Evolutionary conservation across 2,888 invertebrate species (phyloP).

Genomic region (Dysmachus trigonus): DNA sequence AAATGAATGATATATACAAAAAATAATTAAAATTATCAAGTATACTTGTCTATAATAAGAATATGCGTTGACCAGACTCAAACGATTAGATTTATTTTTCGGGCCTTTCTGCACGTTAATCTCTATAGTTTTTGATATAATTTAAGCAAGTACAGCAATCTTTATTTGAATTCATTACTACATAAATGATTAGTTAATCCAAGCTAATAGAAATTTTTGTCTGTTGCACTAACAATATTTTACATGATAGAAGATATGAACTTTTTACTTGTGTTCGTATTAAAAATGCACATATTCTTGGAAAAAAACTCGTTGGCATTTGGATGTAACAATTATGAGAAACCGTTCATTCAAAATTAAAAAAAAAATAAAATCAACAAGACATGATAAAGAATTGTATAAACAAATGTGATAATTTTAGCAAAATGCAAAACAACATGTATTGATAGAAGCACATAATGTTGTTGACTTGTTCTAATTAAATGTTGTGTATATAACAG

Average conservation of each 20-base stretch:
- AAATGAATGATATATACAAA: no score
- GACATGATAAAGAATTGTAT: background rate
- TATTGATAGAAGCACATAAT: slow-evolving; percentile 4
- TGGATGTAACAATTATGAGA: slow-evolving; percentile 13
- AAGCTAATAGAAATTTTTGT: background rate
- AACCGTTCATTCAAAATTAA: slow-evolving; percentile 18
- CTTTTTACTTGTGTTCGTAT: background rate
- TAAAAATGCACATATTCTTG: slow-evolving; percentile 49
- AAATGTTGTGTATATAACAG: background rate
- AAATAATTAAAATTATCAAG: no score
- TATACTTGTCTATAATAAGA: no score
- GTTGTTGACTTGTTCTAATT: slow-evolving; percentile 9
- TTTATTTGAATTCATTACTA: background rate
- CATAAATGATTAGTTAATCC: background rate
- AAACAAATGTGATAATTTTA: slow-evolving; percentile 6
- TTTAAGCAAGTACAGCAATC: background rate
- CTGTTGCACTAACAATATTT: background rate
- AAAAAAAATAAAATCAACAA: background rate
- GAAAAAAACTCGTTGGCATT: background rate
- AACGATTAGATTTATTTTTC: background rate
- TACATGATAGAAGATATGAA: background rate
- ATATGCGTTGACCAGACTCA: background rate
- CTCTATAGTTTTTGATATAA: background rate
- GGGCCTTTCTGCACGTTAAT: background rate
- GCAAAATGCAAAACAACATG: slow-evolving; percentile 27